Evolutionary conservation across 2,113 vertebrate species (phyloP).

Genomic region (Tupaia chinensis): DNA sequence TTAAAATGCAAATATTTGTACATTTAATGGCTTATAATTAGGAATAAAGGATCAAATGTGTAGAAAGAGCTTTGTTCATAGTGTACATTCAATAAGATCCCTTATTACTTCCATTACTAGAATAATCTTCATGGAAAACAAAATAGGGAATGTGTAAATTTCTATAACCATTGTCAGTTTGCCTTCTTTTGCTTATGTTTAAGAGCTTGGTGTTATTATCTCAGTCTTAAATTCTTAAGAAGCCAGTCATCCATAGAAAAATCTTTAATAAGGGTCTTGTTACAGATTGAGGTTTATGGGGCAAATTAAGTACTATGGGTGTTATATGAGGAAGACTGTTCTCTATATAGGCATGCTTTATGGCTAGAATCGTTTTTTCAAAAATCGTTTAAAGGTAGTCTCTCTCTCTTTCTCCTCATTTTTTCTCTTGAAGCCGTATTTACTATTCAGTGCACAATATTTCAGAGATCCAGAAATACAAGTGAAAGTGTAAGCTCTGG

Average conservation of each 20-base stretch:
- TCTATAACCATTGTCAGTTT: background rate
- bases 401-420: background rate
- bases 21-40: background rate
- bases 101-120: background rate
- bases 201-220: background rate
- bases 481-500: background rate
- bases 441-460: background rate
- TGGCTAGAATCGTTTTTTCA: background rate
- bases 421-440: background rate
- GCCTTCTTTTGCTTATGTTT: background rate
- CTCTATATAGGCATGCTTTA: background rate
- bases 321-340: background rate
- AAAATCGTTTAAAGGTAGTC: background rate
- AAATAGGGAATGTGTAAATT: background rate
- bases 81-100: background rate
- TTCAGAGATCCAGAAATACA: background rate
- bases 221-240: background rate
- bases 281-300: background rate
- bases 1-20: background rate
- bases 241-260: background rate
- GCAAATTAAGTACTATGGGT: background rate
- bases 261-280: background rate
- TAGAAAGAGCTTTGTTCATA: background rate
- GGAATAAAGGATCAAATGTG: background rate
- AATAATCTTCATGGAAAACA: background rate